A percentile compares a stretch with the other conserved stretches of the same genome.
These are phyloP conservation scores for Carcina quercana DNA, from an alignment of 2,888 invertebrate genomes.

Conservation along the genomic window DNA sequence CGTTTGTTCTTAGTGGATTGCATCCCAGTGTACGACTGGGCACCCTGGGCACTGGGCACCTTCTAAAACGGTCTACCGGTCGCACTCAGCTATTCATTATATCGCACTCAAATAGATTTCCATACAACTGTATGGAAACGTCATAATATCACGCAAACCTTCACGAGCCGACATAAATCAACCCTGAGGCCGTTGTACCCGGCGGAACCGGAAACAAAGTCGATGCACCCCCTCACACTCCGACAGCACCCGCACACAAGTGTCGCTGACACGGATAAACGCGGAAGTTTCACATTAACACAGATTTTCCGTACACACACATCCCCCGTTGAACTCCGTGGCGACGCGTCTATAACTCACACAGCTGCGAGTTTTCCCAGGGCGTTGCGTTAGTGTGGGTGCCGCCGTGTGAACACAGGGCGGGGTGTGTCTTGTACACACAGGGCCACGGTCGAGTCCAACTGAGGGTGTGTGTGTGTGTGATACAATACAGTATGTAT, in stretches of 20 bases:
- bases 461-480: constrained; percentile 8
- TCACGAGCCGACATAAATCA: constrained; percentile 60
- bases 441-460: constrained; percentile 1
- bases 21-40: no score
- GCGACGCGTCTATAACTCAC: constrained; percentile 32
- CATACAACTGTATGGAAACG: constrained; percentile 42
- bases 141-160: constrained; percentile 63
- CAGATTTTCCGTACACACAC: constrained; percentile 58
- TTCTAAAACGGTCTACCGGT: no score
- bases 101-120: constrained; percentile 14
- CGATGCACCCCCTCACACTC: constrained; percentile 64
- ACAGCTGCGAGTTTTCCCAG: constrained; percentile 32
- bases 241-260: constrained; percentile 25
- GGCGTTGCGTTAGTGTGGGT: constrained; percentile 36
- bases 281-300: constrained; percentile 68
- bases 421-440: constrained; percentile 47
- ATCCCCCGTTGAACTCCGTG: constrained; percentile 14
- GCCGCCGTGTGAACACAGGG: constrained; percentile 49
- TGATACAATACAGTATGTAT: constrained; percentile 21
- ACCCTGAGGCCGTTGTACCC: constrained; percentile 64
- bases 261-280: constrained; percentile 54
- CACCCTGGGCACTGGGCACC: no score
- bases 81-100: no score
- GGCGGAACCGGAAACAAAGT: constrained; percentile 61
- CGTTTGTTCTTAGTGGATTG: no score